Conservation (phyloP, 2,797 vertebrate species). For the Oreortyx pictus region DNA sequence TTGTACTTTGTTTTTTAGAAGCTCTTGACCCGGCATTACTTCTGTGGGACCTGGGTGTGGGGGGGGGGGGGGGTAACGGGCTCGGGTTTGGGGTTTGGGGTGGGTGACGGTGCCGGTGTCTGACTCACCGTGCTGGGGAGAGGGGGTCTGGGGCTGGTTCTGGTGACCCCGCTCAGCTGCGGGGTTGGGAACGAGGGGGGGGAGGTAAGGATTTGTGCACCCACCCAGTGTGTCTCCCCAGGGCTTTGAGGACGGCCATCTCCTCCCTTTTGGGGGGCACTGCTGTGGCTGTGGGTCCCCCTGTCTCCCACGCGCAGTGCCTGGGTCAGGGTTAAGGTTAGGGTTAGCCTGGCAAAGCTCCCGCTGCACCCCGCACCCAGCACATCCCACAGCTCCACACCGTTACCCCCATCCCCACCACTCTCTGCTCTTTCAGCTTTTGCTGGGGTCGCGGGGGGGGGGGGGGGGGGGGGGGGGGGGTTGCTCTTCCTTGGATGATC, state of each 20-base stretch:
- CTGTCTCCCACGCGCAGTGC: fast-evolving
- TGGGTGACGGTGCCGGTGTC: background rate
- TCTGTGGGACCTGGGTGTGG: background rate
- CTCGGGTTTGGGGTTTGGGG: no score
- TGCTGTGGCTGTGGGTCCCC: background rate
- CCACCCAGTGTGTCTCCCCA: background rate
- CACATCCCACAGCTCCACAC: background rate
- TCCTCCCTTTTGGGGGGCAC: background rate
- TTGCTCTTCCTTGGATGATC: background rate
- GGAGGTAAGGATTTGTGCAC: background rate
- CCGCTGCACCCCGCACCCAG: background rate
- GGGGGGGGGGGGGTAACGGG: no score
- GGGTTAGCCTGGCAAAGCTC: background rate
- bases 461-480: no score
- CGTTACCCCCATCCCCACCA: background rate
- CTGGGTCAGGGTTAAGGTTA: no score
- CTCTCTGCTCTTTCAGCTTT: background rate
- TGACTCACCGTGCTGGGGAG: background rate
- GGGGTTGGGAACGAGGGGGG: no score
- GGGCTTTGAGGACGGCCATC: no score
- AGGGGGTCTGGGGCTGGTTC: background rate
- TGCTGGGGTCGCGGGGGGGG: no score
- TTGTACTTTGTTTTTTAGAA: conserved; percentile 99
- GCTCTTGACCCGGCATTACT: fast-evolving
- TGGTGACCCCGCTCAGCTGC: background rate